A percentile compares a stretch with the other conserved stretches of the same genome.
Conservation (phyloP, 1,140 invertebrate species). For the Papilio polyxenes region DNA sequence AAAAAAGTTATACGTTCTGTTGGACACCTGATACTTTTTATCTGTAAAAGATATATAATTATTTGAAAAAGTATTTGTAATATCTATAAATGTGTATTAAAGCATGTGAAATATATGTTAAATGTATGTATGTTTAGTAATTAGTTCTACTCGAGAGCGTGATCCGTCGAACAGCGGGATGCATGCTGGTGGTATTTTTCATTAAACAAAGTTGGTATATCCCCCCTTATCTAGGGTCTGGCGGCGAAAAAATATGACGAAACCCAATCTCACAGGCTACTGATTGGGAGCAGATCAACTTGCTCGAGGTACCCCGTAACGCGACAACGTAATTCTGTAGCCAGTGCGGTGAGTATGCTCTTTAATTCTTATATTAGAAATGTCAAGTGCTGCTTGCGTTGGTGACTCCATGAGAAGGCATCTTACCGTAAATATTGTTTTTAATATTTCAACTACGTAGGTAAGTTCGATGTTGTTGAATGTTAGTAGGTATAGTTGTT, state of each 20-base stretch:
- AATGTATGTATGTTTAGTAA: slow-evolving; percentile 18
- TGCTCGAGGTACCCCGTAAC: not conserved
- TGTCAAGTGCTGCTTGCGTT: slow-evolving; percentile 8
- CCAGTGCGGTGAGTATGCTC: slow-evolving; percentile 12
- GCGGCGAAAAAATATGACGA: slow-evolving; percentile 19
- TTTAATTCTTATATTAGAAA: not conserved
- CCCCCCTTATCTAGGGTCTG: not conserved
- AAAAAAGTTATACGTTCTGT: not conserved
- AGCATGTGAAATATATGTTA: slow-evolving; percentile 8
- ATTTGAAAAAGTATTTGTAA: not conserved
- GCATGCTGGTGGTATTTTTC: not conserved
- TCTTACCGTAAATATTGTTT: not conserved
- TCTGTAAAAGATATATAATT: not conserved
- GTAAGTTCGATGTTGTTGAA: slow-evolving; percentile 9
- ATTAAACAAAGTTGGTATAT: slow-evolving; percentile 20
- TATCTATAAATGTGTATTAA: not conserved
- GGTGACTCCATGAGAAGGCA: not conserved
- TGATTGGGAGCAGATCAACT: slow-evolving; percentile 12
- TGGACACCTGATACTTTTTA: not conserved
- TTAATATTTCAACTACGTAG: not conserved
- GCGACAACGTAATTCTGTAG: not conserved
- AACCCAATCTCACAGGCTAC: not conserved
- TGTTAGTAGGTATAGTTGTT: not conserved
- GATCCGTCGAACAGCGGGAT: not conserved
- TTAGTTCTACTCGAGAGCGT: not conserved